These are phyloP conservation scores for Isoperla grammatica DNA, from an alignment of 2,888 invertebrate species.

Conservation along the genomic window DNA sequence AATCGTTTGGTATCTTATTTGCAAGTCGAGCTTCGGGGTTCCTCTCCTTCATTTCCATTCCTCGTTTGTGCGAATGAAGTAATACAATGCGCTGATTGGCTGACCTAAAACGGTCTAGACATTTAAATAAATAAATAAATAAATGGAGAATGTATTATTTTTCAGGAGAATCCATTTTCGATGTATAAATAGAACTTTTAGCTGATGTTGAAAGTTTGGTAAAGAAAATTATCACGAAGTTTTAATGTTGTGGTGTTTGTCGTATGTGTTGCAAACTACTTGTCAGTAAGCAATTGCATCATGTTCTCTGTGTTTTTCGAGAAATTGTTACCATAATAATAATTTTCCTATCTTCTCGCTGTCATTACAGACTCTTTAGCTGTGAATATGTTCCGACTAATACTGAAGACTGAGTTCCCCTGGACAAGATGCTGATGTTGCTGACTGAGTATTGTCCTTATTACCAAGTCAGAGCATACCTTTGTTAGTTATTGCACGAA, in stretches of 20 bases:
- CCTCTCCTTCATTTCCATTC: not conserved
- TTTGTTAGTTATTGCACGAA: no score
- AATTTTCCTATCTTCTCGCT: not conserved
- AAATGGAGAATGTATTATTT: not conserved
- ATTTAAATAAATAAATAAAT: not conserved
- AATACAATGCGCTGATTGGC: not conserved
- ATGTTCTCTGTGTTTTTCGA: slow-evolving; percentile 3
- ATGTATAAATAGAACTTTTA: slow-evolving; percentile 8
- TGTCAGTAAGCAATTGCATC: not conserved
- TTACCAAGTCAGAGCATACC: no score
- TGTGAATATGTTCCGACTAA: not conserved
- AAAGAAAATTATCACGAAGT: slow-evolving; percentile 4
- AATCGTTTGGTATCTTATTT: not conserved
- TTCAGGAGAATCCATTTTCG: slow-evolving; percentile 1
- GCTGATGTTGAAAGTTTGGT: slow-evolving; percentile 13
- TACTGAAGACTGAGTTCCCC: not conserved
- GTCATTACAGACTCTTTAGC: not conserved
- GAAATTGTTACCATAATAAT: not conserved
- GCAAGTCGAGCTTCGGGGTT: not conserved
- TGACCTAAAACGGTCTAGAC: not conserved
- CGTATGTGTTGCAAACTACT: not conserved
- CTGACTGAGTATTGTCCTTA: not conserved
- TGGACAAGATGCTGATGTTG: not conserved
- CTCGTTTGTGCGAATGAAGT: not conserved
- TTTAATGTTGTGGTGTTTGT: slow-evolving; percentile 9